Evolutionary conservation across 1,140 invertebrate species (phyloP), one percentile per base, ranked within the genome.

Genomic region (Caenorhabditis inopinata): DNA sequence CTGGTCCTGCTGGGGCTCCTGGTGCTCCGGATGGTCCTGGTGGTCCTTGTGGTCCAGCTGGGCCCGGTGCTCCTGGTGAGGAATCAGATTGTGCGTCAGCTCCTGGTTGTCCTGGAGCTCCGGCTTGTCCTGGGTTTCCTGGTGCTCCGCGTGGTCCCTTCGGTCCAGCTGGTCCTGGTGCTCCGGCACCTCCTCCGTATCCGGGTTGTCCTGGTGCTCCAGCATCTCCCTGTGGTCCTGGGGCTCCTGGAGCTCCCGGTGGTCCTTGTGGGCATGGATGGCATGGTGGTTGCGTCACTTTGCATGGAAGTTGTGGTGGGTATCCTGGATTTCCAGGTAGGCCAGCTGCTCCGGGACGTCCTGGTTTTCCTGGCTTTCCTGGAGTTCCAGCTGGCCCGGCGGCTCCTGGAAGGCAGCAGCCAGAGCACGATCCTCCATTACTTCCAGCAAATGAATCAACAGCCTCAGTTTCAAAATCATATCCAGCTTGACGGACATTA

Each of bases 261-360:
- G 81, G 81, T 73, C 82, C 82, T 29, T 81, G 29, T 29, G 73
- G 73, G 45, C 42, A 68, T 38, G 58, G 58, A 38, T 35, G 58
- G 12, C 58, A 68, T 68, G 58, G 58, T 68, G 58, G 58, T 21
- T 29, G 58, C 9, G 58, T 68, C n/a, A 68, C 42, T 68, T 68
- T 1, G 12, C 58, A 68, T 68, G 58, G 58, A 11, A 38, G 58
- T 68, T 29, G 32, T 68, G 58, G 58, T 68, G 58, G 58, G 21
- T 35, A 21, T 35, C 58, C 58, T 68, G 58, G 58, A 12, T 68
- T 68, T 68, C 58, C 58, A 38, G 58, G 58, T 21, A 68, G 58
- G 21, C 58, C 58, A 11, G 4, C 58, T 11, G 58, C 58, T 38
- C 58, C 58, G 35, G 58, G 58, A 38, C 58, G 58, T 68, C 58